Evolutionary conservation across 2,888 invertebrate species (phyloP).

Genomic region (Malthinus flaveolus): DNA sequence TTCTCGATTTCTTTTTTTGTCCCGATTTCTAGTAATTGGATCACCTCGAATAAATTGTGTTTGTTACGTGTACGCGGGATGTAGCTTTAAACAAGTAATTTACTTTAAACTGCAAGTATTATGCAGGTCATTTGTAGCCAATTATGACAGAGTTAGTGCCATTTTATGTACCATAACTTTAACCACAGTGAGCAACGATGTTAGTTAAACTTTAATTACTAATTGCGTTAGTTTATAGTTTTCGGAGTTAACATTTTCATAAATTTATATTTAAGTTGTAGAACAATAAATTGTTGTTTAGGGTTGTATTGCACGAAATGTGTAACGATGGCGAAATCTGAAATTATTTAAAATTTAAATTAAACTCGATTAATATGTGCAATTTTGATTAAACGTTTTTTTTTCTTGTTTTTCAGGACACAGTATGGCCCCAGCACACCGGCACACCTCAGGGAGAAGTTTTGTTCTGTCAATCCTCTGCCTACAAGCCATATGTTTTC

Average conservation of each 20-base stretch:
- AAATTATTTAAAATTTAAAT: background rate
- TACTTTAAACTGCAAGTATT: conserved; percentile 6
- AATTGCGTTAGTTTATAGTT: background rate
- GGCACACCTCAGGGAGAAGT: conserved; percentile 81
- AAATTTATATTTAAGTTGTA: too few species aligned
- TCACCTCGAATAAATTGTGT: background rate
- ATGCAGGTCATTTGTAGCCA: conserved; percentile 5
- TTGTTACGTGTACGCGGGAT: background rate
- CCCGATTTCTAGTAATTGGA: background rate
- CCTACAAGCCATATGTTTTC: conserved; percentile 74
- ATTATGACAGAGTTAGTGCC: conserved; percentile 3
- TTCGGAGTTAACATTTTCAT: background rate
- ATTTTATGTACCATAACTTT: conserved; percentile 13
- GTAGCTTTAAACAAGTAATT: background rate
- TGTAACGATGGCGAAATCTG: background rate
- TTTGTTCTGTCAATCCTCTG: conserved; percentile 76
- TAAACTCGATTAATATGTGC: background rate
- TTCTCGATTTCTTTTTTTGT: too few species aligned
- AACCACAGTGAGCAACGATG: conserved; percentile 3
- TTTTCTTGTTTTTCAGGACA: conserved; percentile 61
- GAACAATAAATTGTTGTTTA: too few species aligned
- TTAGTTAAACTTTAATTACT: conserved; percentile 7
- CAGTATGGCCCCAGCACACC: conserved; percentile 84
- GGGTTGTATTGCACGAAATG: background rate
- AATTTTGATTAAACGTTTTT: too few species aligned